Base-by-base conservation (phyloP, 2,888 invertebrate species). In the Julus scandinavius region DNA sequence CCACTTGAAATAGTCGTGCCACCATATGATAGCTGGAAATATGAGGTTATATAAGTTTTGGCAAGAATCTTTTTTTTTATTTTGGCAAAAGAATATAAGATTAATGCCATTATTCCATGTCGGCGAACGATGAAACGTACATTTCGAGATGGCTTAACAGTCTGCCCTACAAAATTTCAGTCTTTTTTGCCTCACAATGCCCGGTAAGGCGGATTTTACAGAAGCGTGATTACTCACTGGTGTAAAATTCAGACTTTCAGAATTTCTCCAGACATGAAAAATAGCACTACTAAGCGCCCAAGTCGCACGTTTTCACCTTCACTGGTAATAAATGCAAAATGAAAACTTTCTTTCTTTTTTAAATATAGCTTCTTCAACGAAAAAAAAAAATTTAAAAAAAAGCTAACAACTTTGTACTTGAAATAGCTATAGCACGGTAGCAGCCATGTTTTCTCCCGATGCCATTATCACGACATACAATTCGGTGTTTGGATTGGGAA, bases 281-380 rank as follows among this genome's bases (percentile, higher is more conserved):
- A 80, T 80, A 15, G 80, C 80, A 0, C 11, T 15, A 38, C 5
- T 80, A 80, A 80, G 80, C 80, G 38, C 80, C 80, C 38, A 4
- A 38, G 80, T 80, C 80, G 38, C 80, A 80, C 80, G 80, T 80
- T 80, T 80, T 80, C 80, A 80, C 80, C 80, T 80, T 40, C 38
- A 80, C 45, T 13, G 38, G 38, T 38, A 45, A 80, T 29, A 80
- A 80, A 38, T 80, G 80, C 38, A 40, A 38, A 38, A 15, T 80
- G 63, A 80, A 13, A 80, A 63, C n/a, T 54, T 63, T 5, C 63
- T n/a, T 15, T 38, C 3, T 38, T 38, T 38, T 38, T 80, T 13
- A 80, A 15, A 80, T 15, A 80, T 38, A 38, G 7, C 2, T 15
- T 15, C 38, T 11, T 38, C 20, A 63, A 63, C n/a, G 7, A 29